phyloP scores from a whole-genome alignment of 1,140 invertebrate genomes.

The Calliopsis andreniformis region DNA sequence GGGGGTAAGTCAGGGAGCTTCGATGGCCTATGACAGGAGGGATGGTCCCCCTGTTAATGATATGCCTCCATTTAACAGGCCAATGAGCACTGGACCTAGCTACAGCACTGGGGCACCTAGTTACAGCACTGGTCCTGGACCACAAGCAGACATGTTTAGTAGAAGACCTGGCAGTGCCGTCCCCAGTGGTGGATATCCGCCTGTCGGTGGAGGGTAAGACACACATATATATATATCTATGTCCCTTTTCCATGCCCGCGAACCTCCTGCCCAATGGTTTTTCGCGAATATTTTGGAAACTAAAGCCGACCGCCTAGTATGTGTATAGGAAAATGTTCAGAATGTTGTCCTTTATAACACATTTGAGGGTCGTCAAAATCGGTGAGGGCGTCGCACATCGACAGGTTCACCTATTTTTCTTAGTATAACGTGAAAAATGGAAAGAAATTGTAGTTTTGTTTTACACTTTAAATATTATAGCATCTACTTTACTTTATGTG shows the following conservation, averaged over 20 bases:
- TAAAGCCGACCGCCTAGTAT: too few species aligned
- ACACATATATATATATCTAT: background rate
- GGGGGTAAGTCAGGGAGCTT: slow-evolving; percentile 58
- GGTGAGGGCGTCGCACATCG: too few species aligned
- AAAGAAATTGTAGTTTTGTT: too few species aligned
- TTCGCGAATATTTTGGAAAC: too few species aligned
- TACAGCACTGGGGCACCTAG: slow-evolving; percentile 78
- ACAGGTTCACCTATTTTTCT: background rate
- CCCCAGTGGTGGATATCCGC: slow-evolving; percentile 77
- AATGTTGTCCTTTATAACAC: too few species aligned
- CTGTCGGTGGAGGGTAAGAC: slow-evolving; percentile 77
- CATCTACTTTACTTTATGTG: background rate
- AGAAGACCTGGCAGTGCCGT: slow-evolving; percentile 79
- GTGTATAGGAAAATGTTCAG: too few species aligned
- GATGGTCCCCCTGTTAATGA: slow-evolving; percentile 60
- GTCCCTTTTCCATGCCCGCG: too few species aligned
- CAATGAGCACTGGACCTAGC: slow-evolving; percentile 77
- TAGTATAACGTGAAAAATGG: background rate
- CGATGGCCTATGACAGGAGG: slow-evolving; percentile 55
- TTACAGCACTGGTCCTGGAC: slow-evolving; percentile 78
- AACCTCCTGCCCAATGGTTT: too few species aligned
- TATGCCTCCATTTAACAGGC: slow-evolving; percentile 71
- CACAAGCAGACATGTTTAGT: slow-evolving; percentile 80
- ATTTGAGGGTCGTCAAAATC: too few species aligned
- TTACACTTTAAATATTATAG: too few species aligned